Conservation (phyloP, 1,140 invertebrate genomes). For the Hyphantria cunea region DNA sequence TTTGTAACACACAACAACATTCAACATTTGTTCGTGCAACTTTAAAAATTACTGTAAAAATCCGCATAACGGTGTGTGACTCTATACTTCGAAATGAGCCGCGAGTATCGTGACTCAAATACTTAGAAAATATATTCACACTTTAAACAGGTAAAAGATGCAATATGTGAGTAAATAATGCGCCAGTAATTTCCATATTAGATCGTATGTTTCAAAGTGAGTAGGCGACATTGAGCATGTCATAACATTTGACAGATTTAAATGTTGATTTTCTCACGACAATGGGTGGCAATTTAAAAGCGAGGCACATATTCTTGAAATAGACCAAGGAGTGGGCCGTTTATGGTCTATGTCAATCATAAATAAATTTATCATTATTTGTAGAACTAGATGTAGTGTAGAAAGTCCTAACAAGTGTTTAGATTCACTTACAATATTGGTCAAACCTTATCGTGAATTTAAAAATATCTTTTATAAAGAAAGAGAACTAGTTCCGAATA, state of each 20-base stretch:
- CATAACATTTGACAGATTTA: conserved; percentile 17
- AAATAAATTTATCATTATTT: conserved; percentile 9
- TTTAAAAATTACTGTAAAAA: conserved; percentile 29
- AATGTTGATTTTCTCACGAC: conserved; percentile 33
- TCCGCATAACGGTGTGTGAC: conserved; percentile 24
- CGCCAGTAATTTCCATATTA: conserved; percentile 29
- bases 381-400: not conserved
- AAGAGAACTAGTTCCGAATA: too few relatives aligned
- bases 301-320: conserved; percentile 27
- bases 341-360: conserved; percentile 13
- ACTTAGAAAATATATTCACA: conserved; percentile 26
- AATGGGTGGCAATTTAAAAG: conserved; percentile 36
- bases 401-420: not conserved
- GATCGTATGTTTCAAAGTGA: conserved; percentile 18
- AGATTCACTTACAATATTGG: too few relatives aligned
- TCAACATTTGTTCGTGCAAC: conserved; percentile 50
- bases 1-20: conserved; percentile 22
- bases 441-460: too few relatives aligned
- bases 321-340: conserved; percentile 30
- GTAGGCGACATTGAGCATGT: conserved; percentile 2
- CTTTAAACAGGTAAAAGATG: conserved; percentile 32
- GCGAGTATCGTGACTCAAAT: conserved; percentile 35
- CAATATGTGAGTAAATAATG: conserved; percentile 21
- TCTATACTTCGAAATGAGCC: conserved; percentile 26
- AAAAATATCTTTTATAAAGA: too few relatives aligned